A percentile compares a stretch with the other conserved stretches of the same genome.
phyloP scores from a whole-genome alignment of 2,113 vertebrate genomes.

The Oenanthe melanoleuca region DNA sequence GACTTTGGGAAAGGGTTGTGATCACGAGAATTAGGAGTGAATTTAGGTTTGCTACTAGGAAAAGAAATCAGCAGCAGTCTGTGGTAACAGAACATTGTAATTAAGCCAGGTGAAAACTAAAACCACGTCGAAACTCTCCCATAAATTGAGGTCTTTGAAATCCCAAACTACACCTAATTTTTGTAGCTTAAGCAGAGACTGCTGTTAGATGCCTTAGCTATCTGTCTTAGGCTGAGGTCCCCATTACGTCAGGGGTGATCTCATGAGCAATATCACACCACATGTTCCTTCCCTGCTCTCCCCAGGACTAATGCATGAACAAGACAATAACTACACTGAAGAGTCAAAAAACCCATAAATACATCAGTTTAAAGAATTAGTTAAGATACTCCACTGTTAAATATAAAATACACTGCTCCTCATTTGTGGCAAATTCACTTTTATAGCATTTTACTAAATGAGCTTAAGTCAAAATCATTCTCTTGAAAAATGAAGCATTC shows the following conservation, averaged over 20 bases:
- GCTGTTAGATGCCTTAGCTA: neutral
- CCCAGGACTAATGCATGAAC: neutral
- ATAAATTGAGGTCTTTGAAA: neutral
- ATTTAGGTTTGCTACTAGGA: neutral
- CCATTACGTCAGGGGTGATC: neutral
- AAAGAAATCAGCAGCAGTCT: neutral
- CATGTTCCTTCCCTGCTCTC: neutral
- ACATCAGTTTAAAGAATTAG: neutral
- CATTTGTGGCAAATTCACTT: neutral
- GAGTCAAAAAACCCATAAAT: neutral
- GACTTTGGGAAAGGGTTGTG: neutral
- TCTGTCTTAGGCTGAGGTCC: neutral
- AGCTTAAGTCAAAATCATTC: neutral
- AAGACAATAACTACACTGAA: neutral
- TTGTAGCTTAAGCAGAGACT: neutral
- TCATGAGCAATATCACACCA: neutral
- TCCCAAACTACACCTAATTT: neutral
- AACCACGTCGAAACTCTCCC: neutral
- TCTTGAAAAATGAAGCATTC: neutral
- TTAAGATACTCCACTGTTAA: neutral
- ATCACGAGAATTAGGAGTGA: neutral
- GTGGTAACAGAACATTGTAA: neutral
- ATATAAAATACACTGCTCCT: neutral
- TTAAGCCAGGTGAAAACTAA: neutral
- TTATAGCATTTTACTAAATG: neutral